These are phyloP conservation scores for Campylorhamphus procurvoides DNA, from an alignment of 2,113 vertebrate genomes.

Conservation along the genomic window DNA sequence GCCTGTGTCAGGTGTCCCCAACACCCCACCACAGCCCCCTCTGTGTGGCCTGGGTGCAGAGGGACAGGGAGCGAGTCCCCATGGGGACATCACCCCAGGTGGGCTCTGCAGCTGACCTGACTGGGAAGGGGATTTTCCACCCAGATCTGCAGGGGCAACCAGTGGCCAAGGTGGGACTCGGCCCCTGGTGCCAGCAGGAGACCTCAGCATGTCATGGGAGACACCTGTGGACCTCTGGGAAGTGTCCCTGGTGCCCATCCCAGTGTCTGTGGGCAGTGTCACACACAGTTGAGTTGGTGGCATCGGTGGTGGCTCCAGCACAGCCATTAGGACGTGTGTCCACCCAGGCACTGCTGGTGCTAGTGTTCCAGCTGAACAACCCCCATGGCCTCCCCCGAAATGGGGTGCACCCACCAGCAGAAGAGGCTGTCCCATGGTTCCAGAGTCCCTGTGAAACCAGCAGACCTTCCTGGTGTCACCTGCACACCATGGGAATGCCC, in stretches of 20 bases:
- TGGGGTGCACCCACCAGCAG: rapidly evolving
- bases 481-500: background rate
- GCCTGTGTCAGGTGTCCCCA: background rate
- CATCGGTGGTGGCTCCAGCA: background rate
- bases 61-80: rapidly evolving
- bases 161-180: background rate
- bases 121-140: background rate
- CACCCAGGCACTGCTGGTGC: background rate
- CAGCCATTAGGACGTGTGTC: background rate
- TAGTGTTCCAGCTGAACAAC: no score
- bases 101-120: background rate
- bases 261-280: background rate
- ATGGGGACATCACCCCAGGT: rapidly evolving
- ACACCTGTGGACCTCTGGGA: background rate
- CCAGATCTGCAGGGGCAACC: background rate
- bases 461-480: background rate
- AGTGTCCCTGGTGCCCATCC: background rate
- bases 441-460: background rate
- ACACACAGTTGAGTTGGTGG: background rate
- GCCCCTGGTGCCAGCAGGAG: background rate
- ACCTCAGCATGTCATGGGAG: background rate
- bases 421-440: background rate
- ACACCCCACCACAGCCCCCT: background rate
- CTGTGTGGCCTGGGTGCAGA: background rate
- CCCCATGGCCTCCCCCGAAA: background rate